Percentiles rank a stretch among this genome's conserved stretches.
These are phyloP conservation scores for Zootermopsis nevadensis DNA, from an alignment of 2,888 invertebrate genomes.

Conservation along the genomic window DNA sequence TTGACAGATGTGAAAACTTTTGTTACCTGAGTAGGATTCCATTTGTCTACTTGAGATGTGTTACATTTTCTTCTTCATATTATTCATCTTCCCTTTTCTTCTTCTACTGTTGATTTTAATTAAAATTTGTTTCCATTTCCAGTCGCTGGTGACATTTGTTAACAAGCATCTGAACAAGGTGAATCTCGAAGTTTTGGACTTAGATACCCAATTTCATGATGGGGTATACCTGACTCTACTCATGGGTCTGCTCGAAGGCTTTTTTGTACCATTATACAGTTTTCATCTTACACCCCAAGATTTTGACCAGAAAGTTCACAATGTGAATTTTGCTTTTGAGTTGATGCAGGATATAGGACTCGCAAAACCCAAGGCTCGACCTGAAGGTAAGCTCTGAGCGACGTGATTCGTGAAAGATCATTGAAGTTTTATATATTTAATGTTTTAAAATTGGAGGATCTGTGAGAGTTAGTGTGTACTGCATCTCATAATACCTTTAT, in stretches of 20 bases:
- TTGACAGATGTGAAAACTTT: no score
- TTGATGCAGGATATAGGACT: constrained; percentile 97
- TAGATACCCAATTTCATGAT: constrained; percentile 96
- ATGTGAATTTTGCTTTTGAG: constrained; percentile 96
- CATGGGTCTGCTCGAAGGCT: constrained; percentile 96
- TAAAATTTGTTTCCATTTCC: constrained; percentile 59
- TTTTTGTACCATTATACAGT: constrained; percentile 95
- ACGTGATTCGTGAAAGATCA: not conserved
- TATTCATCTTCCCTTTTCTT: no score
- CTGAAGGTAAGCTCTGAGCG: constrained; percentile 78
- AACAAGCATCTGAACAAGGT: constrained; percentile 98
- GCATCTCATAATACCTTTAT: no score
- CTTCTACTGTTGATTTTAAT: not conserved
- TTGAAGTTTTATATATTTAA: not conserved
- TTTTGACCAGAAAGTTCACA: constrained; percentile 93
- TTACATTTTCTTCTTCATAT: no score
- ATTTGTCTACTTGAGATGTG: no score
- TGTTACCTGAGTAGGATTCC: no score
- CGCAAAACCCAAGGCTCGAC: constrained; percentile 92
- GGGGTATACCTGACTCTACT: constrained; percentile 95
- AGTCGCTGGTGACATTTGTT: constrained; percentile 97
- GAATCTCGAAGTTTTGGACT: constrained; percentile 92
- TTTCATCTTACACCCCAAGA: constrained; percentile 94
- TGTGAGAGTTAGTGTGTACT: no score
- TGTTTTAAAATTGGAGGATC: not conserved